Conservation (phyloP, 1,140 invertebrate genomes). For the Scaptodrosophila lebanonensis region DNA sequence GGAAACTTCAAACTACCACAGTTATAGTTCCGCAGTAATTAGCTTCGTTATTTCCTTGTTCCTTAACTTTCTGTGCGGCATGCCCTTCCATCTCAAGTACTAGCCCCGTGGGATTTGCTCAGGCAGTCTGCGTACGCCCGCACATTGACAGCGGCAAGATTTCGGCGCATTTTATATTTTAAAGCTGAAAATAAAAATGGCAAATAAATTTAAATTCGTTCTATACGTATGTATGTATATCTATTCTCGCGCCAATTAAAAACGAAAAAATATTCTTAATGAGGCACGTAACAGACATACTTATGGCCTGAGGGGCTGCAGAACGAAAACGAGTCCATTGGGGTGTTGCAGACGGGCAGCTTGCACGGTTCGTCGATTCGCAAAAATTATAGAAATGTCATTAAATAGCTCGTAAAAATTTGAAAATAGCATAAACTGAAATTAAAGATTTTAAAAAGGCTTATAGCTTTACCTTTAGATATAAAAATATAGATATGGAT, state of each 20-base stretch:
- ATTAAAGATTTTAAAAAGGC: slow-evolving; percentile 23
- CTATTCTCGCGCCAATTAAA: slow-evolving; percentile 61
- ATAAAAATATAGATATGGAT: background rate
- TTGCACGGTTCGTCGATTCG: slow-evolving; percentile 12
- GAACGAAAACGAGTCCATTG: background rate
- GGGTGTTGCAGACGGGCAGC: background rate
- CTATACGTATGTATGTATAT: background rate
- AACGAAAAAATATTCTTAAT: slow-evolving; percentile 67
- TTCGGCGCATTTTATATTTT: too few species aligned
- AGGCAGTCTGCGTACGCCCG: too few species aligned
- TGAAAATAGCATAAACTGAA: slow-evolving; percentile 20
- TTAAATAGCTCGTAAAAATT: slow-evolving; percentile 64
- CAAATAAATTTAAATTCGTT: background rate
- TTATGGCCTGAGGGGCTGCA: slow-evolving; percentile 27
- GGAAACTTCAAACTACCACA: too few species aligned
- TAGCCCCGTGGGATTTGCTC: too few species aligned
- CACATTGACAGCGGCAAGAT: too few species aligned
- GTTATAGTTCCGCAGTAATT: too few species aligned
- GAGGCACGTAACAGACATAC: slow-evolving; percentile 70
- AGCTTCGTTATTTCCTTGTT: too few species aligned
- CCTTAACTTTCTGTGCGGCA: too few species aligned
- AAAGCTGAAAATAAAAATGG: background rate
- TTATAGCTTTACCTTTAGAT: slow-evolving; percentile 1
- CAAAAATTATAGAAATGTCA: slow-evolving; percentile 59
- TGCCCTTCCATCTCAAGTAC: too few species aligned